A percentile compares a stretch with the other conserved stretches of the same genome.
Conservation (phyloP, 2,113 vertebrate species). For the Marmota monax region DNA sequence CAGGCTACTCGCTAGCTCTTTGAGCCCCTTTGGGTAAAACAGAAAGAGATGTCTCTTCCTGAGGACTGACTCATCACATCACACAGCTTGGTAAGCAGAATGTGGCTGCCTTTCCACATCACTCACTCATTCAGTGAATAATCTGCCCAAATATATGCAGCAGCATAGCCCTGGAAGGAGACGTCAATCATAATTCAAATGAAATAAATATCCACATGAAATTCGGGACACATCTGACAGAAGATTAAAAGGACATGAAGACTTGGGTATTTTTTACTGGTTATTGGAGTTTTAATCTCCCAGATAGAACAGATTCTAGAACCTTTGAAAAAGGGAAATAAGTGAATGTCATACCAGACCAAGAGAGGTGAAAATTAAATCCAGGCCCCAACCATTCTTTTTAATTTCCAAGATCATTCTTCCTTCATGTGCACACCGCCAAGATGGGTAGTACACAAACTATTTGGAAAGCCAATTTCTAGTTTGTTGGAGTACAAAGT, state of each 20-base stretch:
- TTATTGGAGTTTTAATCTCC: slow-evolving; percentile 33
- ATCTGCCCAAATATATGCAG: not conserved
- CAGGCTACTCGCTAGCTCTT: not conserved
- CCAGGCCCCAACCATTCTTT: not conserved
- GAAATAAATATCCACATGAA: not conserved
- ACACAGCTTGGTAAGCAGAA: not conserved
- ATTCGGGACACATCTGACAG: not conserved
- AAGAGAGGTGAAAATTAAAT: slow-evolving; percentile 61
- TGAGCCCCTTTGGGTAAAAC: not conserved
- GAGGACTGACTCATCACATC: not conserved
- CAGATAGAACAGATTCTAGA: slow-evolving; percentile 40
- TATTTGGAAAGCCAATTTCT: slow-evolving; percentile 27
- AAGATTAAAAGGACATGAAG: not conserved
- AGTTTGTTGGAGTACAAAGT: not conserved
- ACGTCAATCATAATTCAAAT: not conserved
- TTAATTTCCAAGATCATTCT: not conserved
- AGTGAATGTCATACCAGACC: not conserved
- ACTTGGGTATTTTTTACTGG: not conserved
- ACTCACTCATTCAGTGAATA: not conserved
- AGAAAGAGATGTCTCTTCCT: not conserved
- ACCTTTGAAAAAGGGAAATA: not conserved
- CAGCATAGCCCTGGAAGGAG: not conserved
- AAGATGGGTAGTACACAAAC: not conserved
- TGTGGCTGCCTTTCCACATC: not conserved
- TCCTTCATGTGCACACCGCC: not conserved